Conservation (phyloP, 2,888 invertebrate genomes). For the Parochlus steinenii region DNA sequence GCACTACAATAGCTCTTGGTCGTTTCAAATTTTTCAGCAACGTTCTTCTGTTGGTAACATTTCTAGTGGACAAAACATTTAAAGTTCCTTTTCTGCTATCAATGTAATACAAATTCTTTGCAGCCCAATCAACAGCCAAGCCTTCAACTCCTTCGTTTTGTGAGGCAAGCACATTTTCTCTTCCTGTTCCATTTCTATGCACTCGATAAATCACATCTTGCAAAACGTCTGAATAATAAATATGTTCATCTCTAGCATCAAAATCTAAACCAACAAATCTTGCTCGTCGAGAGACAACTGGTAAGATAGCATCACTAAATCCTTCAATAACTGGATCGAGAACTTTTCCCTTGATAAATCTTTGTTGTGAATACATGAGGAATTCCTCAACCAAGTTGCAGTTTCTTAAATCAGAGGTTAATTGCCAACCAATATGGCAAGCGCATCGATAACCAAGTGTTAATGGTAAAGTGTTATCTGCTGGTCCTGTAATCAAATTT, state of each 20-base stretch:
- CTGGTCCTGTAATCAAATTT: slow-evolving; percentile 21
- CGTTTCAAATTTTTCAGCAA: slow-evolving; percentile 75
- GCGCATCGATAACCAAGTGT: slow-evolving; percentile 80
- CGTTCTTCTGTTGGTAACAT: slow-evolving; percentile 68
- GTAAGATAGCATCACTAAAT: slow-evolving; percentile 88
- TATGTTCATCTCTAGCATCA: slow-evolving; percentile 74
- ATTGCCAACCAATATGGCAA: slow-evolving; percentile 72
- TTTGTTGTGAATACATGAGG: slow-evolving; percentile 87
- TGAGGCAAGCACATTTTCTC: slow-evolving; percentile 82
- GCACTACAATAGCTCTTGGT: slow-evolving; percentile 90
- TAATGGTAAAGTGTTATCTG: slow-evolving; percentile 28
- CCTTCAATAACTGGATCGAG: slow-evolving; percentile 75
- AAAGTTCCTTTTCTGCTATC: slow-evolving; percentile 87
- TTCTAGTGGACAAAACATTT: slow-evolving; percentile 77
- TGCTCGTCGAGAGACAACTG: slow-evolving; percentile 79
- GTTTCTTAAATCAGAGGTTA: slow-evolving; percentile 55
- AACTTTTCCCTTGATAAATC: slow-evolving; percentile 88
- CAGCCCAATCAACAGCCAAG: slow-evolving; percentile 87
- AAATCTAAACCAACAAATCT: slow-evolving; percentile 92
- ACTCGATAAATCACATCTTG: slow-evolving; percentile 86
- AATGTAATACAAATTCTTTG: slow-evolving; percentile 89
- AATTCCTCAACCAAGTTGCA: slow-evolving; percentile 76
- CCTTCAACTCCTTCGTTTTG: slow-evolving; percentile 97
- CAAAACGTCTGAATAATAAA: slow-evolving; percentile 94
- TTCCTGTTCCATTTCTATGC: slow-evolving; percentile 58